Evolutionary conservation across 1,140 invertebrate genomes (phyloP).

Genomic region (Drosophila azteca): DNA sequence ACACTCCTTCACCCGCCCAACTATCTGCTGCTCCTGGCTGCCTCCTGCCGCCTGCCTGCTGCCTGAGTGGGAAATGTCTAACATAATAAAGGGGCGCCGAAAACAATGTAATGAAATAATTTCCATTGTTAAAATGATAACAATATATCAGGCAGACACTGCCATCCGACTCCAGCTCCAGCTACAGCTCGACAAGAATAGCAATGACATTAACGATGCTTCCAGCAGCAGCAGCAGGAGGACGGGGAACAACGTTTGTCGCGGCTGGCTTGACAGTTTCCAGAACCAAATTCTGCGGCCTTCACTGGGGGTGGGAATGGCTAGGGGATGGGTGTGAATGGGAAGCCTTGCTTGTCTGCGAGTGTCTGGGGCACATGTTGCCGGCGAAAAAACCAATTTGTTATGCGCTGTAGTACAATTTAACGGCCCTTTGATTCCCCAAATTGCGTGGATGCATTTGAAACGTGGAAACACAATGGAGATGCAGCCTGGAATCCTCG

Average conservation of each 20-base stretch:
- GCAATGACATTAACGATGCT: constrained; percentile 52
- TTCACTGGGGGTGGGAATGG: neutral
- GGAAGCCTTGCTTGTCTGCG: constrained; percentile 42
- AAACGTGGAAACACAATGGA: constrained; percentile 10
- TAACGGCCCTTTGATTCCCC: constrained; percentile 70
- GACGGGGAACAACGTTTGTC: constrained; percentile 26
- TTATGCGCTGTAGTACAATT: constrained; percentile 68
- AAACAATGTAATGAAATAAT: constrained; percentile 82
- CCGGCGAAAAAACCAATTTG: constrained; percentile 71
- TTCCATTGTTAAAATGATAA: constrained; percentile 79
- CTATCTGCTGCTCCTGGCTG: neutral
- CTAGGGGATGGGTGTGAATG: neutral
- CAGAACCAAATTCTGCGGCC: constrained; percentile 19
- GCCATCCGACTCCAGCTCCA: constrained; percentile 9
- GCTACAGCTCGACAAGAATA: constrained; percentile 19
- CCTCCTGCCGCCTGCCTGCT: constrained; percentile 1
- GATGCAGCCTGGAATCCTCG: neutral
- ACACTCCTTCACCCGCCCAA: neutral
- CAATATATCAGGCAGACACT: constrained; percentile 78
- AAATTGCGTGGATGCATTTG: constrained; percentile 60
- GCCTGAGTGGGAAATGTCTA: constrained; percentile 34
- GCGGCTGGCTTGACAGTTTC: constrained; percentile 58
- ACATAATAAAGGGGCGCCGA: constrained; percentile 62
- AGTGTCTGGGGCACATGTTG: constrained; percentile 56
- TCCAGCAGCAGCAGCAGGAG: constrained; percentile 40